phyloP scores from a whole-genome alignment of 1,140 invertebrate genomes.

The Octopus bimaculoides region DNA sequence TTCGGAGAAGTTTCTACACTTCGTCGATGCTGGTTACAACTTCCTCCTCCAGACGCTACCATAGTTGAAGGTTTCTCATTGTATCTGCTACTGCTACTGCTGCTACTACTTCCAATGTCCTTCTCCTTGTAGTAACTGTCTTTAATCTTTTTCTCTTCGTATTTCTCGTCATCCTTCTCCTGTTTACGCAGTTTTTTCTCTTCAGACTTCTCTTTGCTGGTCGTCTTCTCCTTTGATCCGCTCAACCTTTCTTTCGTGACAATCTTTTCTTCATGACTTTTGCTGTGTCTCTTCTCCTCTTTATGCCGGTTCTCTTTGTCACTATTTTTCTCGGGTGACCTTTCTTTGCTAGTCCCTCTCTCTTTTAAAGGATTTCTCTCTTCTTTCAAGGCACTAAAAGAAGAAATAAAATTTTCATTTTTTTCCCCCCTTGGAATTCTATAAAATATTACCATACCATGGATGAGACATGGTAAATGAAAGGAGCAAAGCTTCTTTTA shows the following conservation, averaged over 20 bases:
- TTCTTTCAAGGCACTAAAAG: neutral
- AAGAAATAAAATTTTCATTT: neutral
- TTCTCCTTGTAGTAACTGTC: constrained; percentile 26
- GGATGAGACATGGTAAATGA: too few relatives aligned
- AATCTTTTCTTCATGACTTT: constrained; percentile 16
- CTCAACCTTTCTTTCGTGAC: constrained; percentile 20
- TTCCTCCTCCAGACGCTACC: constrained; percentile 3
- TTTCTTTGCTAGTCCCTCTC: neutral
- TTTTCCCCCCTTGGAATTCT: too few relatives aligned
- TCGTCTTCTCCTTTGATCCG: constrained; percentile 17
- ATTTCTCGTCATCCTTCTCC: constrained; percentile 10
- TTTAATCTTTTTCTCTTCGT: constrained; percentile 23
- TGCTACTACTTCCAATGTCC: constrained; percentile 20
- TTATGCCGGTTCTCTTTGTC: constrained; percentile 8
- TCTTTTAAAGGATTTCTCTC: constrained; percentile 9
- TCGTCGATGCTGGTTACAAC: constrained; percentile 31
- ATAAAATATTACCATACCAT: too few relatives aligned
- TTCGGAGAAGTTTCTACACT: constrained; percentile 44
- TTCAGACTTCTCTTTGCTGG: constrained; percentile 9
- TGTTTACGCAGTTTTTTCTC: constrained; percentile 18
- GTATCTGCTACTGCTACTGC: constrained; percentile 12
- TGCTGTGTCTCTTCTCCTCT: constrained; percentile 18
- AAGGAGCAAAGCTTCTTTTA: too few relatives aligned
- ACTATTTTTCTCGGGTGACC: constrained; percentile 19
- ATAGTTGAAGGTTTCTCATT: neutral